Evolutionary conservation across 2,113 vertebrate species (phyloP), one percentile per base, ranked within the genome.

Genomic region (Meleagris gallopavo): DNA sequence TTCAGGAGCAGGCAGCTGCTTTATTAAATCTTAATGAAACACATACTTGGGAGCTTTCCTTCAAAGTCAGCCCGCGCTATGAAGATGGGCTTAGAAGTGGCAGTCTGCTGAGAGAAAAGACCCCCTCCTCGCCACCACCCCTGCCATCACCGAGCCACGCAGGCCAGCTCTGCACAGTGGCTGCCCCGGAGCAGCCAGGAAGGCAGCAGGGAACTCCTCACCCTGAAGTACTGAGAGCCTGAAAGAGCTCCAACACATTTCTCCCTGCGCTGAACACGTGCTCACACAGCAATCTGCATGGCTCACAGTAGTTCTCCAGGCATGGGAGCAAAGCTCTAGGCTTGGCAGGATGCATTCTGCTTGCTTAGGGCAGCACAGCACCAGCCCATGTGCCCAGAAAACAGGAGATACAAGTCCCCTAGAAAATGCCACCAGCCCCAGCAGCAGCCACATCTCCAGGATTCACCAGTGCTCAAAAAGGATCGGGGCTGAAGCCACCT

Each of bases 11-110:
- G 88, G 89, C 90, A 92, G 88, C 90, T 86, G 83, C 91, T 95
- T 97, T 96, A 97, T 97, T 97, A 96, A 97, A 96, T 94, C 96
- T 95, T 97, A 97, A 97, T 97, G 94, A 97, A 97, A 97, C 0
- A 70, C 97, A 97, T 89, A 95, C 81, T 96, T 79, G 50, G 62
- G 77, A 84, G 75, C 54, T 78, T 46, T 89, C 72, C 96, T 97
- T 97, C 97, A 97, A 97, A 97, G 93, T 64, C 60, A 48, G 62
- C 14, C 65, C 8, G 8, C 19, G 13, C 48, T 50, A 77, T 58
- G 75, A 94, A 95, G 94, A 95, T 88, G 86, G 84, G 38, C 87
- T 95, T 82, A 86, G 94, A 91, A 90, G 90, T 82, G 69, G 90
- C 61, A 84, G 71, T 92, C 78, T 94, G 85, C 88, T 94, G 88